Evolutionary conservation across 2,113 vertebrate genomes (phyloP).

Genomic region (Vanacampus margaritifer): DNA sequence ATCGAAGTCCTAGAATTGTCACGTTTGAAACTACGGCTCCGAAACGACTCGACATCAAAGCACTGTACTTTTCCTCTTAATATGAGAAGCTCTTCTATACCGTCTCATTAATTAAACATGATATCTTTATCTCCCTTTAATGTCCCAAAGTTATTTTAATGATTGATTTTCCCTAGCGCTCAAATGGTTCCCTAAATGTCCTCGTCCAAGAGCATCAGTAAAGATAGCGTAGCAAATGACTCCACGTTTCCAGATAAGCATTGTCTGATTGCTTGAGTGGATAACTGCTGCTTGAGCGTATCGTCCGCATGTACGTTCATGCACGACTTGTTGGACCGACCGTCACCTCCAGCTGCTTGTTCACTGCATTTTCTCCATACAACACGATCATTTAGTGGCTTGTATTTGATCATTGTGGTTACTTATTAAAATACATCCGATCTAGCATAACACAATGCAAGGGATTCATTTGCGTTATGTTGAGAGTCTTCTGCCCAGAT

Average conservation of each 20-base stretch:
- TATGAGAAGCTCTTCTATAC: neutral
- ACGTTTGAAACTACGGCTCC: neutral
- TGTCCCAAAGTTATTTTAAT: conserved; percentile 7
- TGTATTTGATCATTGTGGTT: neutral
- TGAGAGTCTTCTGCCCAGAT: too few relatives aligned
- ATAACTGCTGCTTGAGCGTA: conserved; percentile 36
- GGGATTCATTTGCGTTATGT: conserved; percentile 58
- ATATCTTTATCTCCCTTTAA: conserved; percentile 6
- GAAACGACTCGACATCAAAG: neutral
- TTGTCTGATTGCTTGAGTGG: conserved; percentile 38
- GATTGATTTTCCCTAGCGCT: conserved; percentile 29
- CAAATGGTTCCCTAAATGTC: conserved; percentile 33
- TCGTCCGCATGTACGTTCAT: neutral
- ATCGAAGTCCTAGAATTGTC: too few relatives aligned
- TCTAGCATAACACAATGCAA: conserved; percentile 39
- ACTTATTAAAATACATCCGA: conserved; percentile 26
- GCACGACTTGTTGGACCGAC: neutral
- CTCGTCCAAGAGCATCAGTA: conserved; percentile 32
- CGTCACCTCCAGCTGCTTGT: neutral
- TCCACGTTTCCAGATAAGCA: conserved; percentile 41
- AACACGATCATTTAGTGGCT: neutral
- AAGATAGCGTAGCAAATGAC: conserved; percentile 44
- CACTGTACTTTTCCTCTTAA: neutral
- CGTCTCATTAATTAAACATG: conserved; percentile 12
- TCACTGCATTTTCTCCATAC: neutral